Evolutionary conservation across 92 coral and sea anemone species (phyloP), one percentile per base, ranked within the genome.

Genomic region (Porites divaricata): DNA sequence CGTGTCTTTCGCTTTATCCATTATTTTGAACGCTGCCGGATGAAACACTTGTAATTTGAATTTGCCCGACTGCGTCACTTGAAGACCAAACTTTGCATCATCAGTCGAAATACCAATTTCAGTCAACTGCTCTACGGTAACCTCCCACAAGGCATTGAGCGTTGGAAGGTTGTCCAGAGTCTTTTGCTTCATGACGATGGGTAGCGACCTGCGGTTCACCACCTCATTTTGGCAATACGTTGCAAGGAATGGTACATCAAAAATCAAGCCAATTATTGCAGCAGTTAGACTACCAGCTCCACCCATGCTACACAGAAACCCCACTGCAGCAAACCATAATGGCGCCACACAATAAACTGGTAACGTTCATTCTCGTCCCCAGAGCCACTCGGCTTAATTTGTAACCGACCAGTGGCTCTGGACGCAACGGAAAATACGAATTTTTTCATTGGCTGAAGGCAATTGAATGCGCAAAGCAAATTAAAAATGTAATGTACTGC

Each of bases 41-140:
- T 78, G 83, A 22, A 78, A 78, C 7, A 78, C 83, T 45, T 78
- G 83, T 45, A 78, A 65, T 65, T 51, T 78, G 59, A 64, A 23
- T 65, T 21, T 78, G 21, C 59, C 83, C 25, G 45, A 35, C 45
- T 50, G 26, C 41, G 41, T 20, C 19, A 54, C 8, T 6, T 9
- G 28, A 63, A 63, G 45, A 35, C 83, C 83, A 64, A 78, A 48
- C 26, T 45, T 50, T 19, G 3, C 23, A 35, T 78, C 23, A 8
- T 63, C 41, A 3, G 62, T 78, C 7, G 83, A 78, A 78, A 78
- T 53, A 4, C 61, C 72, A 19, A 78, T 65, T 59, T 12, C 66
- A 65, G 51, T 48, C 62, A 78, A 59, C 45, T 78, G 73, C 13
- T 59, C 11, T 10, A 9, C 9, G 8, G 83, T 64, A 24, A 78